Evolutionary conservation across 1,140 invertebrate genomes (phyloP), one percentile per base, ranked within the genome.

Genomic region (Stegodyphus dumicola): DNA sequence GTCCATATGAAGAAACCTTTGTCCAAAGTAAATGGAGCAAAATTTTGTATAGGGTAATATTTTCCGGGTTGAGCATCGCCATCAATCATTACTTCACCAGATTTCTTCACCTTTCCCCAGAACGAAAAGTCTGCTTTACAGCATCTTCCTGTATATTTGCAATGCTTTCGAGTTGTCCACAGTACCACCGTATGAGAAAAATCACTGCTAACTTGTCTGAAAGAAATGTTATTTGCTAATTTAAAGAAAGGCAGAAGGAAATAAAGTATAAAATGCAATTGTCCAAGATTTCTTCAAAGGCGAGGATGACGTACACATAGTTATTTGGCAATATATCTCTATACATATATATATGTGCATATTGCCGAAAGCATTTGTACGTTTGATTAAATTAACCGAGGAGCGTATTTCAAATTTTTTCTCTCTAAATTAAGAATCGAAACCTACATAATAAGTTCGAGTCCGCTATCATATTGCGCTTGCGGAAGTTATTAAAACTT

Each of bases 1-100:
- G 76, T 78, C 84, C 84, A 86, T 15, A 86, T 7, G 17, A 78
- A 52, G 7, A 86, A 78, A n/a, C 78, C 17, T 13, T 71, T 73
- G 10, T 71, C 66, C 2, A 17, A 15, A 13, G n/a, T 10, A 11
- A 53, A 11, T 51, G 65, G 75, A 9, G 51, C 13, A 33, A 76
- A 76, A 33, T 78, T 54, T 5, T 18, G 75, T 33, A 86, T 13
- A 1, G 84, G 84, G 33, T 77, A 78, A 17, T 33, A 78, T 49
- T 67, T 70, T 7, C 84, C 84, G 10, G 11, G 3, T 18, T 60
- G n/a, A 52, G 84, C 18, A 1, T 65, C 56, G 7, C 17, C 52
- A 1, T 86, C 84, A 5, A 78, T 17, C 18, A 77, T 78, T 2
- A 86, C 1, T 10, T 33, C 48, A 2, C 84, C 84, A 64, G 52